Percentiles rank a stretch among this genome's conserved stretches.
Evolutionary conservation across 2,797 vertebrate species (phyloP).

Genomic region (Xiphorhynchus erythropygius): DNA sequence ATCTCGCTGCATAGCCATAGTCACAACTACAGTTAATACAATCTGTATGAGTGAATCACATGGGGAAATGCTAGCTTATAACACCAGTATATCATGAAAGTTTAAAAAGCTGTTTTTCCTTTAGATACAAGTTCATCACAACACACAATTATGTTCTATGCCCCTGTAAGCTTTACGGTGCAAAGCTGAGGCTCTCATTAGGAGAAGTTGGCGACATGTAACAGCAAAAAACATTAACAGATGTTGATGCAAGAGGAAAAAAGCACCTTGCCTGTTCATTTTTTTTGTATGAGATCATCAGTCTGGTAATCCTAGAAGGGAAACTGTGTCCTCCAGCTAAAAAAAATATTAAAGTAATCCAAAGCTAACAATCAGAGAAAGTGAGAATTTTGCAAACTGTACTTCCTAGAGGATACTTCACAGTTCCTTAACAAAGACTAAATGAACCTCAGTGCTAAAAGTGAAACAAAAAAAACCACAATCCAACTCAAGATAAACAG

Average conservation of each 20-base stretch:
- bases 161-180: not conserved
- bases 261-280: not conserved
- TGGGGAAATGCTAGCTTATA: not conserved
- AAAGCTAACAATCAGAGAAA: not conserved
- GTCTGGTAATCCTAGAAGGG: not conserved
- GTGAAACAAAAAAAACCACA: not conserved
- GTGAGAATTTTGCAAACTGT: not conserved
- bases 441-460: not conserved
- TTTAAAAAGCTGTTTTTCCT: slow-evolving; percentile 17
- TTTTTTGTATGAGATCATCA: slow-evolving; percentile 4
- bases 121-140: not conserved
- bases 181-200: not conserved
- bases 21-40: not conserved
- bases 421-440: not conserved
- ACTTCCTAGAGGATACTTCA: not conserved
- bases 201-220: not conserved
- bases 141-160: not conserved
- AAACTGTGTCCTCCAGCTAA: not conserved
- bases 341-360: not conserved
- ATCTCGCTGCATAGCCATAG: not conserved
- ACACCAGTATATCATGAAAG: not conserved
- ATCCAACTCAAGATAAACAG: not conserved
- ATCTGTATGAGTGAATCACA: not conserved
- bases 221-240: not conserved
- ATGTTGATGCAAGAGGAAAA: not conserved